Evolutionary conservation across 2,888 invertebrate genomes (phyloP), one percentile per base, ranked within the genome.

Genomic region (Drosophila pegasa): DNA sequence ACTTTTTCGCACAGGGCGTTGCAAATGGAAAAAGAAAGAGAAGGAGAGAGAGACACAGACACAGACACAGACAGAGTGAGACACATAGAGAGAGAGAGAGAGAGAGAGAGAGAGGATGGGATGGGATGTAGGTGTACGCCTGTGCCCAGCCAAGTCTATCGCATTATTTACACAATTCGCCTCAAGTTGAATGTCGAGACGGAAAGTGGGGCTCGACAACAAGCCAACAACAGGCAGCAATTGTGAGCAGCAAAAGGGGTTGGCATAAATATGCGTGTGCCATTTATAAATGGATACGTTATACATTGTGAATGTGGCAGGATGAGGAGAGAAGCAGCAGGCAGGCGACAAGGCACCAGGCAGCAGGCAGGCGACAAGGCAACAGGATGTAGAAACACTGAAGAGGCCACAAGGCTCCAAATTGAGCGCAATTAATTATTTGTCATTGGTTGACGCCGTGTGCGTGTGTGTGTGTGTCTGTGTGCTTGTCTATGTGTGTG

Each of bases 381-480:
- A 35, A 27, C 35, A 16, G 20, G 14, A 16, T 33, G 41, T 22
- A 40, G n/a, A 12, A 37, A 31, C 31, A 47, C 10, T 16, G 48
- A 27, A 47, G 66, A 59, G 57, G 35, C 47, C 76, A 56, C 71
- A 63, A 66, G 55, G 56, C 80, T 61, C 64, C 64, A 75, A 82
- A 78, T 71, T 84, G 87, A 85, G 69, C 75, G 74, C 87, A 84
- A 84, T 87, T 87, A 84, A 84, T 84, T 84, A 84, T 84, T 84
- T 84, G 87, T 81, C 87, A 81, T 87, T 83, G 79, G 70, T 61
- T 78, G 70, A 69, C 71, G 76, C 69, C 72, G 69, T 41, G 37
- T 57, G 31, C 47, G 29, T 45, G 9, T 25, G 12, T 22, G n/a
- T 54, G 29, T 31, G 22, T 25, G 12, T 63, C 3, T 37, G 18